Conservation (phyloP, 1,140 invertebrate species). For the Orchestia grillus region DNA sequence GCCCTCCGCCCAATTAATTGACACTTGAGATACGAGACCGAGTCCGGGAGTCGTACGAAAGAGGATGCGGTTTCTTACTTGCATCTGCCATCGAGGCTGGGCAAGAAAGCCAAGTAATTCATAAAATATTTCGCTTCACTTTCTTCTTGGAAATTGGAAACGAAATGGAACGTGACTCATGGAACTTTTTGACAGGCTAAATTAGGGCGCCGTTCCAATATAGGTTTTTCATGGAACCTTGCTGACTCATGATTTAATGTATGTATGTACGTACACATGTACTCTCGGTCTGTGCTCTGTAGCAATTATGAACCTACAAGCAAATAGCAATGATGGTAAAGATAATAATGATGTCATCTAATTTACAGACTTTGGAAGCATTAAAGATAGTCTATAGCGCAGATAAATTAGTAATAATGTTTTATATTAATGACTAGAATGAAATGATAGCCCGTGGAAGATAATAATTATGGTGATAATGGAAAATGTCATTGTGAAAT, state of each 20-base stretch:
- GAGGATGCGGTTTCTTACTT: neutral
- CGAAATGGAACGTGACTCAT: neutral
- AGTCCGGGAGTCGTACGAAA: neutral
- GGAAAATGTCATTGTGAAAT: neutral
- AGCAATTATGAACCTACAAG: neutral
- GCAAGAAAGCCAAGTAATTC: neutral
- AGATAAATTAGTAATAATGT: neutral
- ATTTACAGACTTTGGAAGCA: neutral
- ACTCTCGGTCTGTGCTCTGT: neutral
- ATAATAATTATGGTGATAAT: neutral
- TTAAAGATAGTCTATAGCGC: neutral
- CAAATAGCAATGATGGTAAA: neutral
- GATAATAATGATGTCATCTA: neutral
- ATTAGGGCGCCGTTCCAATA: neutral
- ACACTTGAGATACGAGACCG: neutral
- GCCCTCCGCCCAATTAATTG: slow-evolving; percentile 37
- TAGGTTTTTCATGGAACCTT: neutral
- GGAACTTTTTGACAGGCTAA: neutral
- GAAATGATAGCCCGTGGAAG: too few species aligned
- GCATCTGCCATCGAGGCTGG: neutral
- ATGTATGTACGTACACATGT: too few species aligned
- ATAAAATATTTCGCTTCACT: neutral
- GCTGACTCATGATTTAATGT: neutral
- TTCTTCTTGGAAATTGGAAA: neutral
- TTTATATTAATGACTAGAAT: too few species aligned